Base-by-base conservation (phyloP, 1,140 invertebrate genomes). In the Hylaeus anthracinus region DNA sequence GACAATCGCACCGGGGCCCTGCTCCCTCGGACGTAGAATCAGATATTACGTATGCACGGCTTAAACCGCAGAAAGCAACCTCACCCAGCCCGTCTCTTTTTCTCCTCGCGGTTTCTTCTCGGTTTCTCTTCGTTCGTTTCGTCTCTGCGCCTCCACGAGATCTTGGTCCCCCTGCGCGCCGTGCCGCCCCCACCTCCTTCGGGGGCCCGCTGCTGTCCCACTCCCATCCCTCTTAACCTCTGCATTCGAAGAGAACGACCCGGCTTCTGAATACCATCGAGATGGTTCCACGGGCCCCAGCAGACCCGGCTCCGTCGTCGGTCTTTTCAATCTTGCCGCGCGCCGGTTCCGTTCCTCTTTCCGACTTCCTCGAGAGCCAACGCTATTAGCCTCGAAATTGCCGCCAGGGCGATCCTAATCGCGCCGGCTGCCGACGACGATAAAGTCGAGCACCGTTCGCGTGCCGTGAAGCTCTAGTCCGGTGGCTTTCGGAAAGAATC, bases 11-110 rank as follows among this genome's bases (percentile, higher is more conserved):
- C 26, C 77, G 75, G 26, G 86, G 55, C 71, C 65, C 84, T 69
- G 15, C 72, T 85, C 76, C 66, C 86, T 88, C 83, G 85, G 89
- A 89, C 83, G 84, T 88, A 79, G 85, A 89, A 90, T 90, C 88
- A 88, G 87, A 90, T 89, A 90, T 90, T 90, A 90, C 81, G 88
- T 89, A 90, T 90, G 88, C 89, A 89, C 81, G 79, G 80, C 72
- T 82, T 81, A 87, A 89, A 88, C 80, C 78, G 71, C 69, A 85
- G 83, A 82, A 82, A 85, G 48, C 81, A 83, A 70, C 79, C 74
- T 81, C 45, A 58, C 73, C 71, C 51, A 60, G 51, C n/a, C 39
- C 51, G 39, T 73, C 77, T 71, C 51, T 79, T 26, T 76, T 76
- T 78, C 78, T 81, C 79, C 80, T 79, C 56, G 45, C 43, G 45